Conservation (phyloP, 2,888 invertebrate genomes). For the Villa cingulata region DNA sequence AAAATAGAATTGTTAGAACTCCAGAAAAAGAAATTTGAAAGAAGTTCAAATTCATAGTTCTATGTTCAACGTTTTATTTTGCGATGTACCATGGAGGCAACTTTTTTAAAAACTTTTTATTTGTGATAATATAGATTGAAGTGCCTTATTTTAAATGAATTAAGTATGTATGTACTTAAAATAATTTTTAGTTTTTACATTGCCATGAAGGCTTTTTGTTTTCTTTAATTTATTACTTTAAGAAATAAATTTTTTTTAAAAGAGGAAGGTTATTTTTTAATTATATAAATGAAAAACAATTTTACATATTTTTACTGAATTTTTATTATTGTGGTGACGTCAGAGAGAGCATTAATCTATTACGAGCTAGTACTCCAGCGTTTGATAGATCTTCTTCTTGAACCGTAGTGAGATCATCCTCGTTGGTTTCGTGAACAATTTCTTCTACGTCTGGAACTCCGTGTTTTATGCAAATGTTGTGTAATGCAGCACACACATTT, state of each 20-base stretch:
- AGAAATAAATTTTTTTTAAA: neutral
- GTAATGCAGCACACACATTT: constrained; percentile 3
- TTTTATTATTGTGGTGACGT: neutral
- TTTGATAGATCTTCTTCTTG: neutral
- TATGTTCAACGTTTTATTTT: too few species aligned
- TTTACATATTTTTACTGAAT: neutral
- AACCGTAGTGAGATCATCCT: too few species aligned
- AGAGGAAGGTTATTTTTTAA: too few species aligned
- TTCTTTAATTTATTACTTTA: neutral
- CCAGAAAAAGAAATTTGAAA: too few species aligned
- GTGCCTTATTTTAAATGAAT: neutral
- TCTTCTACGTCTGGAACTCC: neutral
- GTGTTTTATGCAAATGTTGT: constrained; percentile 1
- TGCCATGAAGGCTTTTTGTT: neutral
- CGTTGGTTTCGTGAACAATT: too few species aligned
- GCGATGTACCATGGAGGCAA: too few species aligned
- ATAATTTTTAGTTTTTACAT: neutral
- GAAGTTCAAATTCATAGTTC: too few species aligned
- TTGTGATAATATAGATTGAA: neutral
- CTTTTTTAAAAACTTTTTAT: too few species aligned
- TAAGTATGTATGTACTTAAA: neutral
- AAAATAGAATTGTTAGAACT: too few species aligned
- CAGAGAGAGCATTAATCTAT: neutral
- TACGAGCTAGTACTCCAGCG: neutral
- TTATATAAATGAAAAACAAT: neutral